Conservation (phyloP, 2,888 invertebrate genomes). For the Melieria crassipennis region DNA sequence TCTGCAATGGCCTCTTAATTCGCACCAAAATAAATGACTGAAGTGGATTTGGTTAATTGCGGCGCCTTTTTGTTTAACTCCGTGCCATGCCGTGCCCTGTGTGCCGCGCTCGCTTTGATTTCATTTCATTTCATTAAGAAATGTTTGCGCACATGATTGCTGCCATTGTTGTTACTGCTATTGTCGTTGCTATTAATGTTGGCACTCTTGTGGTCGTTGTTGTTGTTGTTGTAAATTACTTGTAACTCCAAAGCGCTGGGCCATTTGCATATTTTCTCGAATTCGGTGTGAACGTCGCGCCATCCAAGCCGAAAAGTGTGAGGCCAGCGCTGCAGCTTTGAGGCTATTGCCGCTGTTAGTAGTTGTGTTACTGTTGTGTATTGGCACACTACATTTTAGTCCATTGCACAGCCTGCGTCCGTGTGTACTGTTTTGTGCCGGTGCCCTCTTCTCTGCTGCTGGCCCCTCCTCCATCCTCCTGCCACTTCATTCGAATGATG, state of each 20-base stretch:
- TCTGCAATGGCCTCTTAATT: slow-evolving; percentile 18
- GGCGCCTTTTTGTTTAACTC: not conserved
- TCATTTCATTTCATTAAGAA: slow-evolving; percentile 9
- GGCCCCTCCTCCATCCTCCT: no score
- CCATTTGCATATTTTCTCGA: slow-evolving; percentile 12
- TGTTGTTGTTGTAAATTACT: slow-evolving; percentile 17
- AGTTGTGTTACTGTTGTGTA: not conserved
- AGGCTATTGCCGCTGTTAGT: not conserved
- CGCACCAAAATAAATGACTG: slow-evolving; percentile 23
- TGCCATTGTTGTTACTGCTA: slow-evolving; percentile 15
- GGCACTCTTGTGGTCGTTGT: not conserved
- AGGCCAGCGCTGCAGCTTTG: not conserved
- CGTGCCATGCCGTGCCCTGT: not conserved
- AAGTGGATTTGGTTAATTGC: slow-evolving; percentile 34
- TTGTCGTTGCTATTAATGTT: slow-evolving; percentile 5
- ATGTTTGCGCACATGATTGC: slow-evolving; percentile 20
- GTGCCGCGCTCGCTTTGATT: not conserved
- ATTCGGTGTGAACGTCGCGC: not conserved
- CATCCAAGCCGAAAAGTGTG: no score
- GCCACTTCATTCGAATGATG: no score
- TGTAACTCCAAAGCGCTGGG: not conserved
- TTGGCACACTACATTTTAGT: not conserved
- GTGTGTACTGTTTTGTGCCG: no score
- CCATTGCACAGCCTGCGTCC: not conserved
- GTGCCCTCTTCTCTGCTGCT: no score